These are phyloP conservation scores for Lycophotia porphyrea DNA, from an alignment of 2,888 invertebrate genomes.

Conservation along the genomic window DNA sequence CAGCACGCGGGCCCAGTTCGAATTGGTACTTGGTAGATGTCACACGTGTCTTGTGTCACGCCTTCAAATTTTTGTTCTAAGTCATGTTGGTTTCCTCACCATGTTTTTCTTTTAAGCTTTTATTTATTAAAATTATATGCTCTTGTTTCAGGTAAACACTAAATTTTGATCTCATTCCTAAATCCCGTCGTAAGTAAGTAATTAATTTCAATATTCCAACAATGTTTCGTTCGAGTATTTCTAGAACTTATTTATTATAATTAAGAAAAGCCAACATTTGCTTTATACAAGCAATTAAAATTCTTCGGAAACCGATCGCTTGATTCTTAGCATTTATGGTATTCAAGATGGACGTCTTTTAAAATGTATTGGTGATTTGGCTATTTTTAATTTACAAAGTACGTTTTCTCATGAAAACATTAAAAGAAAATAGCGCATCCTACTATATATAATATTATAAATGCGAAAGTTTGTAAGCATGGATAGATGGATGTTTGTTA, in stretches of 20 bases:
- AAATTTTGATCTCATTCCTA: conserved; percentile 1
- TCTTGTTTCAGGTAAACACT: conserved; percentile 53
- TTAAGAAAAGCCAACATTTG: not conserved
- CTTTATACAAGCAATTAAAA: conserved; percentile 35
- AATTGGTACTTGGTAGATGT: no score
- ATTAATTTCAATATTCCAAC: conserved; percentile 1
- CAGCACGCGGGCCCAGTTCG: not conserved
- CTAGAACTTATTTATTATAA: not conserved
- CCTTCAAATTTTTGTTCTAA: not conserved
- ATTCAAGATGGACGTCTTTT: not conserved
- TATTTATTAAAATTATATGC: conserved; percentile 9
- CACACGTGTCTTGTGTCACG: not conserved
- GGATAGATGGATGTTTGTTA: no score
- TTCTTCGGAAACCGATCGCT: conserved; percentile 11
- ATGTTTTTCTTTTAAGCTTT: not conserved
- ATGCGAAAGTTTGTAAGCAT: no score
- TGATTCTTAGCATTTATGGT: not conserved
- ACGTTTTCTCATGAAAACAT: not conserved
- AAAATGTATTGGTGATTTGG: not conserved
- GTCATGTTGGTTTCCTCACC: not conserved
- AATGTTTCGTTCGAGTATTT: conserved; percentile 11
- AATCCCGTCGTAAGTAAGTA: conserved; percentile 29
- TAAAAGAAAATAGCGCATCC: not conserved
- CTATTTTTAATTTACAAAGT: not conserved
- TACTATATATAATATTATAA: no score